These are phyloP conservation scores for Arvicanthis niloticus DNA, from an alignment of 2,113 vertebrate genomes.

Conservation along the genomic window DNA sequence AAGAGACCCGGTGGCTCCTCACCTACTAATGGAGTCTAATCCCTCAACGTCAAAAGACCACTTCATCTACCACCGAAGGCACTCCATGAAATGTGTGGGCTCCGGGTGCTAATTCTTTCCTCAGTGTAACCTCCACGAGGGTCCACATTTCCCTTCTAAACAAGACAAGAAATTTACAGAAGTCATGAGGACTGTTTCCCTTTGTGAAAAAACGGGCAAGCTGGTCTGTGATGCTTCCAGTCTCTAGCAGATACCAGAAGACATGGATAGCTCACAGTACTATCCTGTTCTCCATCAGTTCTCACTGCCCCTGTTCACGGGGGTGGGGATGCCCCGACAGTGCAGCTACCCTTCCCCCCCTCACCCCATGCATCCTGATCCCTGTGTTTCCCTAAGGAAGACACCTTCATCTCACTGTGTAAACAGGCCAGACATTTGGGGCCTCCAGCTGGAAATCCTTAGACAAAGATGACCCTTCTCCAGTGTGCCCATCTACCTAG, in stretches of 20 bases:
- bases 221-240: neutral
- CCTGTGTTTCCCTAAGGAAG: neutral
- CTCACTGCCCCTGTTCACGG: too few relatives aligned
- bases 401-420: rapidly evolving
- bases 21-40: neutral
- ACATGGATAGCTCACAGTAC: neutral
- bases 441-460: neutral
- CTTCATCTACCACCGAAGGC: neutral
- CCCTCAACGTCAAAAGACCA: neutral
- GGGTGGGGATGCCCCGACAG: rapidly evolving
- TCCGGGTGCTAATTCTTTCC: neutral
- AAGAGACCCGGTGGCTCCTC: neutral
- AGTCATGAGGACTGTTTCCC: neutral
- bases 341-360: neutral
- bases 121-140: neutral
- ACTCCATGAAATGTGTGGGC: neutral
- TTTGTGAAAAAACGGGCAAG: neutral
- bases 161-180: neutral
- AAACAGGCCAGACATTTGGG: neutral
- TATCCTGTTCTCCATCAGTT: neutral
- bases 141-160: neutral
- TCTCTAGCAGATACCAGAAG: neutral
- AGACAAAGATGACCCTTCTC: neutral
- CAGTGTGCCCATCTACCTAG: neutral
- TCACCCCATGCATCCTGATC: neutral